These are phyloP conservation scores for Atopsyche davidsoni DNA, from an alignment of 1,140 invertebrate species.

Conservation along the genomic window DNA sequence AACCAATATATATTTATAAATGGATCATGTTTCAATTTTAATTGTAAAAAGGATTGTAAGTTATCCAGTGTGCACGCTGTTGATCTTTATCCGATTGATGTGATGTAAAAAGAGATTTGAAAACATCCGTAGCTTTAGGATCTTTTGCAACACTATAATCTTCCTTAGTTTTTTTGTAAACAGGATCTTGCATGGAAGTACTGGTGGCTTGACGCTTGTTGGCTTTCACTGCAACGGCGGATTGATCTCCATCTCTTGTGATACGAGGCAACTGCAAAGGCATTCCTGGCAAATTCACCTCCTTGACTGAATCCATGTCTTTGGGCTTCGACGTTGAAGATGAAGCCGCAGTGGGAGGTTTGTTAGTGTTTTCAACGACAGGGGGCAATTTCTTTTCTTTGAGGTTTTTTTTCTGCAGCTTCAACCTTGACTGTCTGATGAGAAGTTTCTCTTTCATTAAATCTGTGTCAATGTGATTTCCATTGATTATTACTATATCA, in stretches of 20 bases:
- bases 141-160: slow-evolving; percentile 87
- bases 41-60: slow-evolving; percentile 95
- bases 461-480: slow-evolving; percentile 71
- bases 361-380: slow-evolving; percentile 11
- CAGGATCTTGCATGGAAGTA: slow-evolving; percentile 53
- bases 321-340: slow-evolving; percentile 18
- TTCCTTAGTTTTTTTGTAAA: slow-evolving; percentile 68
- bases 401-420: slow-evolving; percentile 65
- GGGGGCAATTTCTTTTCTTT: slow-evolving; percentile 46
- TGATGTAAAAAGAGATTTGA: slow-evolving; percentile 92
- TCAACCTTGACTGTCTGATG: slow-evolving; percentile 57
- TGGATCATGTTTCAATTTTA: too few relatives aligned
- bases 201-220: slow-evolving; percentile 37
- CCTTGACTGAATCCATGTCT: slow-evolving; percentile 1
- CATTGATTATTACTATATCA: slow-evolving; percentile 85
- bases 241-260: slow-evolving; percentile 6
- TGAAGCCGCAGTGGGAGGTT: slow-evolving; percentile 13
- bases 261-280: slow-evolving; percentile 40
- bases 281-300: too few relatives aligned
- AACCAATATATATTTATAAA: neutral
- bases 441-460: slow-evolving; percentile 60
- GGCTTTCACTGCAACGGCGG: slow-evolving; percentile 34
- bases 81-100: slow-evolving; percentile 82
- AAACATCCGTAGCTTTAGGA: slow-evolving; percentile 82
- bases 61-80: slow-evolving; percentile 91